phyloP scores from a whole-genome alignment of 2,888 invertebrate species.

The Mycalesis mineus region DNA sequence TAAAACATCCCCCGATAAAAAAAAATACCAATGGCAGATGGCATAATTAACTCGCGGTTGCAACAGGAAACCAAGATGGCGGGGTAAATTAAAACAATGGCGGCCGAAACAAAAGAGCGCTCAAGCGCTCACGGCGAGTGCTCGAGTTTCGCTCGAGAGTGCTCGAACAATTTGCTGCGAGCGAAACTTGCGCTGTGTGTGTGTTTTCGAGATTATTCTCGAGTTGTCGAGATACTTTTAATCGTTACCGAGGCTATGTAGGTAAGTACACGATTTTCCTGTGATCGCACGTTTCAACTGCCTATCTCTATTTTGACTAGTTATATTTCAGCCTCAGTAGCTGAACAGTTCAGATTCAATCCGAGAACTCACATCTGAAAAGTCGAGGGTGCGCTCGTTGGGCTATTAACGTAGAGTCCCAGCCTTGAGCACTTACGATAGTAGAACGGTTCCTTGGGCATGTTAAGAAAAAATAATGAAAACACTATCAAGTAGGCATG shows the following conservation, averaged over 20 bases:
- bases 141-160: conserved; percentile 19
- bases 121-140: conserved; percentile 21
- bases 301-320: too few species aligned
- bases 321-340: too few species aligned
- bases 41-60: conserved; percentile 43
- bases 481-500: too few species aligned
- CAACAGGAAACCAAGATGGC: conserved; percentile 29
- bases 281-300: too few species aligned
- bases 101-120: conserved; percentile 21
- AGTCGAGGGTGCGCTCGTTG: too few species aligned
- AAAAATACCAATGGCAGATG: conserved; percentile 39
- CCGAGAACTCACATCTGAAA: too few species aligned
- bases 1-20: conserved; percentile 5
- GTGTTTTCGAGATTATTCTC: neutral
- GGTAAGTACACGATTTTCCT: neutral
- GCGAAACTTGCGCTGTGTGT: neutral
- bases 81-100: conserved; percentile 30
- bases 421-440: too few species aligned
- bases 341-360: too few species aligned
- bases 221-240: neutral
- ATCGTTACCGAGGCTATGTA: neutral
- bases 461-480: too few species aligned
- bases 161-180: conserved; percentile 26
- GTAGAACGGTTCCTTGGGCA: too few species aligned
- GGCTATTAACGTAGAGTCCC: too few species aligned